Percentiles rank a stretch among this genome's conserved stretches.
Evolutionary conservation across 2,888 invertebrate genomes (phyloP).

Genomic region (Chrysolina oricalcia): DNA sequence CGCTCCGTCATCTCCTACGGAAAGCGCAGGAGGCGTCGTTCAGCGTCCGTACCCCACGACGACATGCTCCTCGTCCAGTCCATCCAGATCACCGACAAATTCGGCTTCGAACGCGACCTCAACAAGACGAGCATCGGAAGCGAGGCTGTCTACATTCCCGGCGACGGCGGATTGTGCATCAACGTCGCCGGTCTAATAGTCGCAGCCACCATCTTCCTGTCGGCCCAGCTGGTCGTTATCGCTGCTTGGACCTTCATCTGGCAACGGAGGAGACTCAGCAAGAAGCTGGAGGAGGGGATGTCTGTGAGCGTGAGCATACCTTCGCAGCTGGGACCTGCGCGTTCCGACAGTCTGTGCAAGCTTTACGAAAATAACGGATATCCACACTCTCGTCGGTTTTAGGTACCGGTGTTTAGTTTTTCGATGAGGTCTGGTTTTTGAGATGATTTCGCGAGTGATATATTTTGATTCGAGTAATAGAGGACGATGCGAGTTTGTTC

Average conservation of each 20-base stretch:
- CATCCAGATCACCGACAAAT: constrained; percentile 94
- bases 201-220: constrained; percentile 88
- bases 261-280: constrained; percentile 80
- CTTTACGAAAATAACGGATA: constrained; percentile 81
- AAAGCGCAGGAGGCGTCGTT: constrained; percentile 82
- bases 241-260: constrained; percentile 92
- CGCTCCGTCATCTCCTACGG: constrained; percentile 90
- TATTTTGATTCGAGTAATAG: neutral
- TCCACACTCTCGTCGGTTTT: constrained; percentile 78
- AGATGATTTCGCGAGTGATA: constrained; percentile 9
- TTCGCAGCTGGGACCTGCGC: constrained; percentile 75
- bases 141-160: constrained; percentile 83
- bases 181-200: constrained; percentile 88
- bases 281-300: constrained; percentile 76
- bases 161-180: constrained; percentile 79
- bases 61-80: constrained; percentile 93
- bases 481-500: neutral
- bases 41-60: constrained; percentile 73
- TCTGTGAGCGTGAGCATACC: constrained; percentile 78
- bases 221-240: constrained; percentile 89
- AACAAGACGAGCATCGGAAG: constrained; percentile 74
- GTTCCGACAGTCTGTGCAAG: constrained; percentile 87
- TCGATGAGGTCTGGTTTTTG: neutral
- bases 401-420: constrained; percentile 46
- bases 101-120: constrained; percentile 85